Conservation (phyloP, 2,888 invertebrate species). For the Eretmocerus hayati region DNA sequence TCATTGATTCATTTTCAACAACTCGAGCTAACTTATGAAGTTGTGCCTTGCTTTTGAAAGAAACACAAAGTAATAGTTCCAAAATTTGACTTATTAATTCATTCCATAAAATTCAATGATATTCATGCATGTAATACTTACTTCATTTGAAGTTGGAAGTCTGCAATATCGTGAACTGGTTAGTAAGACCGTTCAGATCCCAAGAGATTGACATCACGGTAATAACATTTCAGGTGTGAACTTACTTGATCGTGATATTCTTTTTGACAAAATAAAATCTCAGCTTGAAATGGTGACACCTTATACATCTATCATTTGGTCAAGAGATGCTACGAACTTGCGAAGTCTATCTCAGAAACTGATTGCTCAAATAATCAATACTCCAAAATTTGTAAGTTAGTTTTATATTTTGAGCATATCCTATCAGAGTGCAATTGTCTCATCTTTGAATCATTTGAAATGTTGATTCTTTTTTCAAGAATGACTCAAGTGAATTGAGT, state of each 20-base stretch:
- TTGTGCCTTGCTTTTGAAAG: no score
- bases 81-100: background rate
- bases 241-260: conserved; percentile 76
- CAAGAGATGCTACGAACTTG: conserved; percentile 66
- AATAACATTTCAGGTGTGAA: conserved; percentile 74
- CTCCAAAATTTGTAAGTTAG: conserved; percentile 34
- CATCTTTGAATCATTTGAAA: no score
- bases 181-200: no score
- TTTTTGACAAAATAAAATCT: conserved; percentile 62
- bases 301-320: conserved; percentile 66
- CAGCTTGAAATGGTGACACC: conserved; percentile 59
- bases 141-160: no score
- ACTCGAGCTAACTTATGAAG: no score
- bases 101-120: background rate
- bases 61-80: conserved; percentile 1
- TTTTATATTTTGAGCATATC: no score
- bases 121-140: no score
- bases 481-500: conserved; percentile 31
- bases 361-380: conserved; percentile 62
- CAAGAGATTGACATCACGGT: no score
- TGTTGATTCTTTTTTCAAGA: background rate
- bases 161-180: no score
- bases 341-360: conserved; percentile 68
- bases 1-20: no score
- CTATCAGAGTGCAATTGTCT: no score